These are phyloP conservation scores for Pomatostomus ruficeps DNA, from an alignment of 2,113 vertebrate species.

Conservation along the genomic window DNA sequence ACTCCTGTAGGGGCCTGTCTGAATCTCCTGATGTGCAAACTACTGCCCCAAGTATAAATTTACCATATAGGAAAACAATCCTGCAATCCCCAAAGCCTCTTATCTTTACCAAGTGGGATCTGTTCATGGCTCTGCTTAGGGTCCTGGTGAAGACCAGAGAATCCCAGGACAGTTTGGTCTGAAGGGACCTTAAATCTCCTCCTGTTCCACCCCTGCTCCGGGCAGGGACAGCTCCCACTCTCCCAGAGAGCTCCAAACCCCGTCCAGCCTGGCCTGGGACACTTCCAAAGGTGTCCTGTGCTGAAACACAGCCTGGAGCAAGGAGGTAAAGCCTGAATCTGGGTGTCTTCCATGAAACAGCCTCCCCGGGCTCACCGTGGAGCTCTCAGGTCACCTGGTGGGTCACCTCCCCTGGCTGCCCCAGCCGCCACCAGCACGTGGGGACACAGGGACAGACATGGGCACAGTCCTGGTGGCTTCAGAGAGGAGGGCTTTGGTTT, in stretches of 20 bases:
- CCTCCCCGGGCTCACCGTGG: not conserved
- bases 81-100: not conserved
- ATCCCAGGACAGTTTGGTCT: not conserved
- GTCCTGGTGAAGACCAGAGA: not conserved
- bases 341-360: accelerated
- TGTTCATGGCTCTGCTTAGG: not conserved
- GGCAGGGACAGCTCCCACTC: not conserved
- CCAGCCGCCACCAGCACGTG: accelerated
- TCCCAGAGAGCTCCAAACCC: not conserved
- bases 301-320: not conserved
- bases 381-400: not conserved
- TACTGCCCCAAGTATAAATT: not conserved
- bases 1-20: not conserved
- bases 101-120: not conserved
- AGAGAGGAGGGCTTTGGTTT: not conserved
- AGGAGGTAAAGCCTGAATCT: not conserved
- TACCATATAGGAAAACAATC: not conserved
- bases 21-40: not conserved
- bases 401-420: not conserved
- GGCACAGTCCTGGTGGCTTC: not conserved
- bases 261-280: not conserved
- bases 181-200: not conserved
- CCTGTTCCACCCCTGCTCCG: not conserved
- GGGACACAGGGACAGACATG: not conserved
- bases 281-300: not conserved